Percentiles rank a stretch among this genome's conserved stretches.
These are phyloP conservation scores for Melanotaenia pygmaea DNA, from an alignment of 2,797 vertebrate species.

Conservation along the genomic window DNA sequence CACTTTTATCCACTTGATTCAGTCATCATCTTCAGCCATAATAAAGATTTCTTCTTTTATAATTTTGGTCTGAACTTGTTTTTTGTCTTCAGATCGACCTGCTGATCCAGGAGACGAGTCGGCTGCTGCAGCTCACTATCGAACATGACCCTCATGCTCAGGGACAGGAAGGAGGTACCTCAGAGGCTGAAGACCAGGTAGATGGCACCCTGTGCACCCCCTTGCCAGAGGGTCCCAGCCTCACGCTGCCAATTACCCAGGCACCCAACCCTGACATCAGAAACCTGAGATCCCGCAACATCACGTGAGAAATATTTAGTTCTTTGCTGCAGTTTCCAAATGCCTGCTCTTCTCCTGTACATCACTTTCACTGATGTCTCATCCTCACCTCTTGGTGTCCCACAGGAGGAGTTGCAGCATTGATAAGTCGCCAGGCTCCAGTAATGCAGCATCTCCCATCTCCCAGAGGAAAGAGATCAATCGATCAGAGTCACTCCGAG, in stretches of 20 bases:
- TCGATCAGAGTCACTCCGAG: conserved; percentile 92
- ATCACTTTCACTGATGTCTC: neutral
- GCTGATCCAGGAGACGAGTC: conserved; percentile 95
- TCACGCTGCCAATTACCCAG: conserved; percentile 79
- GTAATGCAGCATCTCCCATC: conserved; percentile 86
- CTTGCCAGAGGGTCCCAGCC: conserved; percentile 73
- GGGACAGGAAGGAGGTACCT: conserved; percentile 60
- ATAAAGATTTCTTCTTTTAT: neutral
- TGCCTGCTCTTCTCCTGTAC: neutral
- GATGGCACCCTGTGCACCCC: conserved; percentile 77
- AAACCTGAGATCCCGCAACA: conserved; percentile 79
- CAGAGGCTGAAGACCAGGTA: conserved; percentile 61
- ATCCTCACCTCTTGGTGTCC: neutral
- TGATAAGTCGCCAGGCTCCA: conserved; percentile 91
- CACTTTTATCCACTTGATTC: neutral
- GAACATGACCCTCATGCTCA: conserved; percentile 92
- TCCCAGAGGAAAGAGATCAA: conserved; percentile 92
- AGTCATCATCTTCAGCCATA: neutral
- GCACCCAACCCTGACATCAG: conserved; percentile 79
- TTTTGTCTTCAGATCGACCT: conserved; percentile 88
- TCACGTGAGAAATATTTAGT: conserved; percentile 85
- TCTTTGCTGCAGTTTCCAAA: neutral
- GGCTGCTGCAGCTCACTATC: conserved; percentile 94
- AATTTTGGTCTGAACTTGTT: conserved; percentile 5
- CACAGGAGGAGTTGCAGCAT: conserved; percentile 93